phyloP scores from a whole-genome alignment of 1,140 invertebrate species.

The Batillaria attramentaria region DNA sequence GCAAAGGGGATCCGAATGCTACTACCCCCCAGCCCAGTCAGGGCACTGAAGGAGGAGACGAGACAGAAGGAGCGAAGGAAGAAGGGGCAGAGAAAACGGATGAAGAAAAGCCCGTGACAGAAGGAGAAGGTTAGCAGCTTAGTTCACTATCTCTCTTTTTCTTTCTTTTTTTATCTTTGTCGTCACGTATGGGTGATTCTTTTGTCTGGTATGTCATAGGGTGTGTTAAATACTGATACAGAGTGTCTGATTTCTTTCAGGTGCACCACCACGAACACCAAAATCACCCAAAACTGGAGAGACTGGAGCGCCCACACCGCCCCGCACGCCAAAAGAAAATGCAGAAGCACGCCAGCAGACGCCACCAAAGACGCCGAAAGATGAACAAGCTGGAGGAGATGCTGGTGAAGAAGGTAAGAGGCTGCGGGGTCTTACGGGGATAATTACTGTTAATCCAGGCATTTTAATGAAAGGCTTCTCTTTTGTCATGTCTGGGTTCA shows the following conservation, averaged over 20 bases:
- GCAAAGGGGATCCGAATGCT: constrained; percentile 7
- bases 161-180: background rate
- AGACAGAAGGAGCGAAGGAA: constrained; percentile 38
- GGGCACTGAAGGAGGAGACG: constrained; percentile 29
- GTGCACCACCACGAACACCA: background rate
- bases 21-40: background rate
- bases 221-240: too few species aligned
- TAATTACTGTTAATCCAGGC: too few species aligned
- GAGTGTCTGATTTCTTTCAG: too few species aligned
- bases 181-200: too few species aligned
- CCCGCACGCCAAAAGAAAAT: background rate
- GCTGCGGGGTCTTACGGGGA: too few species aligned
- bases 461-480: too few species aligned
- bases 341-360: background rate
- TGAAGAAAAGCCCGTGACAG: constrained; percentile 35
- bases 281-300: background rate
- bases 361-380: constrained; percentile 13
- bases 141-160: background rate
- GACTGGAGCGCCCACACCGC: background rate
- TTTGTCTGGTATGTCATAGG: too few species aligned
- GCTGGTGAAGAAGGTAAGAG: too few species aligned
- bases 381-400: background rate
- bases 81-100: constrained; percentile 37
- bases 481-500: too few species aligned
- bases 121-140: constrained; percentile 28